Evolutionary conservation across 2,113 vertebrate species (phyloP).

Genomic region (Hippoglossus stenolepis): DNA sequence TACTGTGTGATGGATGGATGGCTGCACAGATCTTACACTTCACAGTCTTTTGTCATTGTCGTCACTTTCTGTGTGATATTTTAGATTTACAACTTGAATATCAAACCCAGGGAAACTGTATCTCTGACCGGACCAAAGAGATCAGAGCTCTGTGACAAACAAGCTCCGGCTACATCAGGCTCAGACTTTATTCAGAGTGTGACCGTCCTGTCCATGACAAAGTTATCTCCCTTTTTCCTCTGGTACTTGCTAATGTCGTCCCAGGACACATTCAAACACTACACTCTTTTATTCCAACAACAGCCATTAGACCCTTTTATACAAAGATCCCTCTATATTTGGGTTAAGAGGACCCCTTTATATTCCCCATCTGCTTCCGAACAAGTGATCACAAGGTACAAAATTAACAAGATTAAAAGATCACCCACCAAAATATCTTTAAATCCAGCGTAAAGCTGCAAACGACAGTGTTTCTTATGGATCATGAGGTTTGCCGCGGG

Average conservation of each 20-base stretch:
- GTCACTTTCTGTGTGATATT: background rate
- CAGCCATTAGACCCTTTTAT: background rate
- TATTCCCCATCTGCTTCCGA: background rate
- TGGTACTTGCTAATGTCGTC: constrained; percentile 21
- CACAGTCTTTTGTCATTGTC: background rate
- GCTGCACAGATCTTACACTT: background rate
- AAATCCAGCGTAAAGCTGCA: background rate
- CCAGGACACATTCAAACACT: constrained; percentile 41
- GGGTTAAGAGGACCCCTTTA: background rate
- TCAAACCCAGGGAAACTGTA: constrained; percentile 22
- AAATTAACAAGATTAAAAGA: no score
- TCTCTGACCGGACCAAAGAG: background rate
- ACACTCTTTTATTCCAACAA: constrained; percentile 11
- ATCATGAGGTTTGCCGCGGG: background rate
- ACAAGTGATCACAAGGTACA: background rate
- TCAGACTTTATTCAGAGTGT: constrained; percentile 35
- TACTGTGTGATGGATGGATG: background rate
- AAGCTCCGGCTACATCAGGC: background rate
- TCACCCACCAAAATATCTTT: background rate
- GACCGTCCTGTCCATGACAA: constrained; percentile 29
- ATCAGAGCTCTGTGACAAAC: constrained; percentile 43
- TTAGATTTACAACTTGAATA: constrained; percentile 22
- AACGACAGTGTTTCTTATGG: background rate
- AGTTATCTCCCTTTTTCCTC: constrained; percentile 22
- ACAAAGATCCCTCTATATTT: background rate